Evolutionary conservation across 1,140 invertebrate genomes (phyloP), one percentile per base, ranked within the genome.

Genomic region (Trichomalopsis sarcophagae): DNA sequence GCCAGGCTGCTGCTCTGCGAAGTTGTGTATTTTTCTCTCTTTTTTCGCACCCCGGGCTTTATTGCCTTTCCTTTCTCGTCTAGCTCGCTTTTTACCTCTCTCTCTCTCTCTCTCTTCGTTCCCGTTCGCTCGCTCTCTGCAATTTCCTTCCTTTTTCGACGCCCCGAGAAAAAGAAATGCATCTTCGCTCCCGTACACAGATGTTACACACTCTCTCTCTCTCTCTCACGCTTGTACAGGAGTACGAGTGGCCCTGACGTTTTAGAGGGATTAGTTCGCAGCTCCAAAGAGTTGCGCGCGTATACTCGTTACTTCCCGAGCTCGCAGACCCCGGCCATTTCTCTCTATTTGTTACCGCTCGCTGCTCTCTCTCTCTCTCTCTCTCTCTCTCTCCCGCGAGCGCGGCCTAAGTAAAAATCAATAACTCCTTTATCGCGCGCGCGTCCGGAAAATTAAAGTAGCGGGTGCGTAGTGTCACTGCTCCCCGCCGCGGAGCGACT

Each of bases 341-440:
- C 84, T 81, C 77, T 85, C 78, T 69, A 85, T 81, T 85, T 81
- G 55, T 77, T 76, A 85, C 73, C 1, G 69, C 40, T 68, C 84
- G 75, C 74, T 85, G 87, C 83, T 62, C 86, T 76, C 86, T 86
- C 87, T 62, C 86, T 76, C 83, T 62, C 86, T 76, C 83, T 62
- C 86, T 76, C 83, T 62, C 86, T 76, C 83, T 62, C 86, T 76
- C 86, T 86, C 87, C 66, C 68, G 4, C 75, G 86, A 84, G 66
- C 81, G 75, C 87, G 84, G 87, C 84, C 89, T 92, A 91, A 92
- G 91, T 92, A 92, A 92, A 92, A 92, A 92, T 92, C 92, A 92
- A 92, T 92, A 92, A 92, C 92, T 92, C 90, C 90, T 92, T 92
- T 92, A 92, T 92, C 91, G 90, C 87, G 89, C 87, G 89, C 89